Percentiles rank a stretch among this genome's conserved stretches.
These are phyloP conservation scores for Leptura quadrifasciata DNA, from an alignment of 2,888 invertebrate genomes.

Conservation along the genomic window DNA sequence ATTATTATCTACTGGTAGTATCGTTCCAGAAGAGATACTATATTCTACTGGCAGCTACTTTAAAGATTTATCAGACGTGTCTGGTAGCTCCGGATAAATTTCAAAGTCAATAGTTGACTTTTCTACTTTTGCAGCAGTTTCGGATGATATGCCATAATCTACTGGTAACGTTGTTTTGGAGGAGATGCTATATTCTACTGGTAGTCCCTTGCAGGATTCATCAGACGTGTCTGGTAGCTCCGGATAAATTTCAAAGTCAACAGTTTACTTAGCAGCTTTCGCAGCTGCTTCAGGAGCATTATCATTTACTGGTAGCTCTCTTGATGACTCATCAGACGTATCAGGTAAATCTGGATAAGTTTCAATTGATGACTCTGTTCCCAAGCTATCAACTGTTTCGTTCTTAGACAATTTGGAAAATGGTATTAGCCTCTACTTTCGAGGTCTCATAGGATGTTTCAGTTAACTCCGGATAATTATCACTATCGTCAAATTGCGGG, in stretches of 20 bases:
- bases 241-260: neutral
- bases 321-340: neutral
- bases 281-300: neutral
- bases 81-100: no score
- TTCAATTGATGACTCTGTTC: no score
- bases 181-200: no score
- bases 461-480: neutral
- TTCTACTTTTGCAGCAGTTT: neutral
- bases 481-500: neutral
- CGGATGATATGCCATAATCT: no score
- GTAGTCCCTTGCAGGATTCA: neutral
- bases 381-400: no score
- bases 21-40: no score
- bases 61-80: neutral
- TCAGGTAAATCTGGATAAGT: no score
- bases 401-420: no score
- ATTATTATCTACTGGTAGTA: no score
- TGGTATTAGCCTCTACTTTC: no score
- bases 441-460: neutral
- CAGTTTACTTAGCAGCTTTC: neutral
- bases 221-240: neutral
- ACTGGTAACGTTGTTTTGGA: no score
- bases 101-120: no score
- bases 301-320: neutral
- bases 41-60: neutral